These are phyloP conservation scores for Sebastolobus alascanus DNA, from an alignment of 2,797 vertebrate species.

Conservation along the genomic window DNA sequence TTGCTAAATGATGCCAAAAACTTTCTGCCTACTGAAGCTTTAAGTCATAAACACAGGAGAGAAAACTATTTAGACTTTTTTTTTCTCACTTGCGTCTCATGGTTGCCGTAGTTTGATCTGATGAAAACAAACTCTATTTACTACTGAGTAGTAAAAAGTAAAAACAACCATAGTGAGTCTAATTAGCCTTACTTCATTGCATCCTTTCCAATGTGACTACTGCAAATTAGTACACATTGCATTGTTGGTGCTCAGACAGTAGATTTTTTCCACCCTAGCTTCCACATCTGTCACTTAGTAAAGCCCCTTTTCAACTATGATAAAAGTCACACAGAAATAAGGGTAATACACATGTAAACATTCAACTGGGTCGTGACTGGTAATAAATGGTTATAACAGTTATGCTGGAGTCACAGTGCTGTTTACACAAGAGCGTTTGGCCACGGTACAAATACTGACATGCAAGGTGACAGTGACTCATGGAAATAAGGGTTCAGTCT, in stretches of 20 bases:
- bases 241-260: background rate
- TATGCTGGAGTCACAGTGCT: background rate
- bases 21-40: no score
- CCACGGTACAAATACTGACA: slow-evolving; percentile 8
- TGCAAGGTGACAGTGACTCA: slow-evolving; percentile 27
- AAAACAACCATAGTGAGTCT: background rate
- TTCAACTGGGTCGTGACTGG: background rate
- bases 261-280: background rate
- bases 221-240: background rate
- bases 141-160: background rate
- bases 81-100: background rate
- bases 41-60: no score
- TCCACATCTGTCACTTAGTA: background rate
- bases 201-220: background rate
- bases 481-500: slow-evolving; percentile 31
- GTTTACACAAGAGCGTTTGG: slow-evolving; percentile 1
- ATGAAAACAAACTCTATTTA: slow-evolving; percentile 8
- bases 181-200: background rate
- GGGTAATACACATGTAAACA: background rate
- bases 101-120: background rate
- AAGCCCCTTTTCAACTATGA: slow-evolving; percentile 3
- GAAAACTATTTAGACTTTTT: background rate
- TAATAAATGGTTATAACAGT: background rate
- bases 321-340: background rate
- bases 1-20: no score